Evolutionary conservation across 2,888 invertebrate genomes (phyloP).

Genomic region (Dasysyrphus albostriatus): DNA sequence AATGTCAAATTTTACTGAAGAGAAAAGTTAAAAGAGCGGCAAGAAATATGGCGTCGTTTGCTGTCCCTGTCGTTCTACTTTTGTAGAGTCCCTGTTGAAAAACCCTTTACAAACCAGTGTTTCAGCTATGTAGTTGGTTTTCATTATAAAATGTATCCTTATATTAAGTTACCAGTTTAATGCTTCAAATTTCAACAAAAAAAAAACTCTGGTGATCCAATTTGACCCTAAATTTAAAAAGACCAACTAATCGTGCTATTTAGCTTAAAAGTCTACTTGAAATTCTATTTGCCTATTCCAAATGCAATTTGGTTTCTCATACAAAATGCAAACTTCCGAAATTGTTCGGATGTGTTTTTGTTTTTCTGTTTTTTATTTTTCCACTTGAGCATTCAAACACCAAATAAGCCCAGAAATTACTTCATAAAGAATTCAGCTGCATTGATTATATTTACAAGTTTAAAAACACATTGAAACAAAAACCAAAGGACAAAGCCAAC

Average conservation of each 20-base stretch:
- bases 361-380: not conserved
- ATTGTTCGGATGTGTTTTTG: not conserved
- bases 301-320: not conserved
- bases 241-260: not conserved
- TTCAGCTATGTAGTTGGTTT: too few relatives aligned
- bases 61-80: too few relatives aligned
- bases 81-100: too few relatives aligned
- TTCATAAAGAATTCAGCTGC: not conserved
- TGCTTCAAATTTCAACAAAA: too few relatives aligned
- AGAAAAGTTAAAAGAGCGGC: too few relatives aligned
- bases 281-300: not conserved
- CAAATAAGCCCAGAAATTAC: not conserved
- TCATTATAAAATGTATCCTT: too few relatives aligned
- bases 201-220: too few relatives aligned
- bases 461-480: not conserved
- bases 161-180: too few relatives aligned
- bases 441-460: not conserved
- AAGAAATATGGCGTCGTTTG: too few relatives aligned
- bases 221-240: not conserved
- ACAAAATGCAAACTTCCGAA: not conserved
- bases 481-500: not conserved
- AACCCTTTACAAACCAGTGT: too few relatives aligned
- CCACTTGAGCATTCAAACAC: not conserved
- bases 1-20: too few relatives aligned
- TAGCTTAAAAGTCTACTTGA: not conserved